Evolutionary conservation across 2,888 invertebrate genomes (phyloP).

Genomic region (Adelphocoris suturalis): DNA sequence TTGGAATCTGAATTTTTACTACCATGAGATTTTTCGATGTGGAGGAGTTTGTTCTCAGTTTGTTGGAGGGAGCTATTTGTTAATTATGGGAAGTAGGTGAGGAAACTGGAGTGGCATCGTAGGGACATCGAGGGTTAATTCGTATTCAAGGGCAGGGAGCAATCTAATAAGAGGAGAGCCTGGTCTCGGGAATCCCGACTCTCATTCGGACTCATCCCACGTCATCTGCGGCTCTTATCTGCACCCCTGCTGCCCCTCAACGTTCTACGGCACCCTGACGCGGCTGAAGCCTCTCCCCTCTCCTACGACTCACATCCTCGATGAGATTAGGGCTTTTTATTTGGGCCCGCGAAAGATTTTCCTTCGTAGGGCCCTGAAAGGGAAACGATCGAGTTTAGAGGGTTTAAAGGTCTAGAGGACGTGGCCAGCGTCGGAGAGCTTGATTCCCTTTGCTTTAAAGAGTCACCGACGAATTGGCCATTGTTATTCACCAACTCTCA

Average conservation of each 20-base stretch:
- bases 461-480: not conserved
- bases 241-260: not conserved
- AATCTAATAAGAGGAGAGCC: conserved; percentile 50
- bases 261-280: not conserved
- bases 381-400: conserved; percentile 2
- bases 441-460: not conserved
- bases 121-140: not conserved
- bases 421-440: not conserved
- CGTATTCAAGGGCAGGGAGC: conserved; percentile 52
- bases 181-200: not conserved
- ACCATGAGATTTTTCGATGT: too few relatives aligned
- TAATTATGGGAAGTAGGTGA: not conserved
- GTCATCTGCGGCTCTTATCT: conserved; percentile 58
- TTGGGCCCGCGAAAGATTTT: conserved; percentile 18
- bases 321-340: conserved; percentile 46
- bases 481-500: not conserved
- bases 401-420: conserved; percentile 5
- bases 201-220: conserved; percentile 47
- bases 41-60: too few relatives aligned
- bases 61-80: not conserved
- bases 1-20: too few relatives aligned
- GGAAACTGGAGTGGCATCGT: not conserved
- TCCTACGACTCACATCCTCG: not conserved
- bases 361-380: not conserved
- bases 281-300: not conserved